Evolutionary conservation across 2,888 invertebrate genomes (phyloP), one percentile per base, ranked within the genome.

Genomic region (Cephus pygmeus): DNA sequence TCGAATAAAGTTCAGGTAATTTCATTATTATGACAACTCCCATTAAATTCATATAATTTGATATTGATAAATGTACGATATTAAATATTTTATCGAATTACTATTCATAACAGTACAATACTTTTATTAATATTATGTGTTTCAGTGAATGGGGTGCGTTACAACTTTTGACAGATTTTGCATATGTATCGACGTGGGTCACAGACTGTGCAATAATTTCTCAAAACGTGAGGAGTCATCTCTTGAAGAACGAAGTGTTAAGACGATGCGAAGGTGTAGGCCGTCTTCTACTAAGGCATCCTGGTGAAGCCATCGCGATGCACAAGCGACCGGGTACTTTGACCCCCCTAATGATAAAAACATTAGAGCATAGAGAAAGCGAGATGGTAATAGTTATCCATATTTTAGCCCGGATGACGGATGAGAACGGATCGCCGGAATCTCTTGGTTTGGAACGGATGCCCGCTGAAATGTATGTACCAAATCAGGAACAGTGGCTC

Each of bases 391-490:
- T 56, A 23, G 56, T 23, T 23, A 9, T 56, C 56, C 56, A 71
- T 76, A 34, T 79, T 83, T 80, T 78, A 90, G 90, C 84, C n/a
- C 85, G 81, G 71, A 85, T 81, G 73, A 86, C 85, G 30, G 85
- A 84, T 56, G 87, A 87, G n/a, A 86, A 83, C 68, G 89, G 85
- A 69, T 92, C 91, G 0, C 88, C 90, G 12, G 88, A 90, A 79
- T 91, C 92, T 1, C 90, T 91, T 34, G 92, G 92, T 73, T 90
- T 92, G 71, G 93, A 94, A 82, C 90, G 95, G 85, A 95, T 97
- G 95, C 97, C 97, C 0, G 96, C 97, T 0, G 97, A 97, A 92
- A 97, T 97, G 97, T 97, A 97, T 89, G 97, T 97, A 12, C 97
- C 97, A 3, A 97, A 97, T 92, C 97, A 97, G 91, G 96, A 97